Conservation (phyloP, 2,113 vertebrate species). For the Epinephelus fuscoguttatus region DNA sequence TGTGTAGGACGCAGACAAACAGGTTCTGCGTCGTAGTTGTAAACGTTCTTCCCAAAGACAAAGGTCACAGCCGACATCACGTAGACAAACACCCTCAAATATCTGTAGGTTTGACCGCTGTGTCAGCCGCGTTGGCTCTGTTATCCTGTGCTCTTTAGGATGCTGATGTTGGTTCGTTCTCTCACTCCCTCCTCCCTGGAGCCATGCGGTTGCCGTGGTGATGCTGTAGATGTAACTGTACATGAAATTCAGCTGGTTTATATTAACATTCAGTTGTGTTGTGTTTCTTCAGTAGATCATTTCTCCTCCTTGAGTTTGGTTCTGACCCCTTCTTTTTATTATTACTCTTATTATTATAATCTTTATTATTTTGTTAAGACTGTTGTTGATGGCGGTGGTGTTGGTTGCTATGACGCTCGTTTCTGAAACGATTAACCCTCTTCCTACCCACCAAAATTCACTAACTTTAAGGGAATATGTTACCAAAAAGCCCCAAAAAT, state of each 20-base stretch:
- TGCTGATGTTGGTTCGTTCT: neutral
- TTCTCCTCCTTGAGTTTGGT: slow-evolving; percentile 11
- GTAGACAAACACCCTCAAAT: neutral
- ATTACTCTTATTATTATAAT: slow-evolving; percentile 4
- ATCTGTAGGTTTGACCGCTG: neutral
- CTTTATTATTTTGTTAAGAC: neutral
- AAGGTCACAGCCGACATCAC: neutral
- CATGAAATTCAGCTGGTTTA: slow-evolving; percentile 15
- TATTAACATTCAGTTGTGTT: slow-evolving; percentile 31
- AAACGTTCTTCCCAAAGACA: slow-evolving; percentile 11
- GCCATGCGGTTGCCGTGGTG: slow-evolving; percentile 27
- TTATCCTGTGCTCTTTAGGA: neutral
- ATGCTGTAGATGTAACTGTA: slow-evolving; percentile 26
- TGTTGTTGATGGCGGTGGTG: slow-evolving; percentile 7
- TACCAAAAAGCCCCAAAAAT: neutral
- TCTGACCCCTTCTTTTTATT: neutral
- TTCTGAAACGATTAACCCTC: neutral
- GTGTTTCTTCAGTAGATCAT: slow-evolving; percentile 9
- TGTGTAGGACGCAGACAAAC: neutral
- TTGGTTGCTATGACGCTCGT: slow-evolving; percentile 7
- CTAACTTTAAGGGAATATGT: neutral
- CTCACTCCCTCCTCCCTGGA: neutral
- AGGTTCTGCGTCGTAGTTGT: neutral
- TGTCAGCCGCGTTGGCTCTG: slow-evolving; percentile 13
- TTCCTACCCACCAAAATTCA: neutral